Percentiles rank a stretch among this genome's conserved stretches.
Evolutionary conservation across 2,797 vertebrate genomes (phyloP).

Genomic region (Perodicticus potto): DNA sequence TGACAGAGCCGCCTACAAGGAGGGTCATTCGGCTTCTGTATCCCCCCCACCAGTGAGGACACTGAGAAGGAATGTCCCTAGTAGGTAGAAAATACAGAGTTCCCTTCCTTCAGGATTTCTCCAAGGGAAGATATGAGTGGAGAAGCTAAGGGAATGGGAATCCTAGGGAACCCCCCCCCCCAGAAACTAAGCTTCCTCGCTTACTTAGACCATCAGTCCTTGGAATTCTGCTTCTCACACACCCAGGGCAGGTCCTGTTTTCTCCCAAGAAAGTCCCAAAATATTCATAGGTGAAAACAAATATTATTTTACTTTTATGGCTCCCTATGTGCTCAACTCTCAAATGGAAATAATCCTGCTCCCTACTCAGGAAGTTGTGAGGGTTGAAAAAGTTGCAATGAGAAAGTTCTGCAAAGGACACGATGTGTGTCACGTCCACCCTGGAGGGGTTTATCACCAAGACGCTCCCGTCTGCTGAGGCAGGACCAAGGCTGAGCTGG

Average conservation of each 20-base stretch:
- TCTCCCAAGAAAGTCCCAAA: background rate
- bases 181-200: background rate
- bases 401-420: background rate
- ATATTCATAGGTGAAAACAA: background rate
- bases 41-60: background rate
- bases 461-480: background rate
- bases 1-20: slow-evolving; percentile 49
- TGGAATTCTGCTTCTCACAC: background rate
- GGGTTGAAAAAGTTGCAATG: background rate
- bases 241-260: background rate
- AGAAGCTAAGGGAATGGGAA: background rate
- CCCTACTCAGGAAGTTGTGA: background rate
- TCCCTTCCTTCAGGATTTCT: background rate
- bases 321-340: slow-evolving; percentile 3
- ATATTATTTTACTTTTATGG: background rate
- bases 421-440: rapidly evolving
- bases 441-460: rapidly evolving
- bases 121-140: background rate
- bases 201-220: background rate
- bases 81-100: background rate
- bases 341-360: background rate
- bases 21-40: background rate
- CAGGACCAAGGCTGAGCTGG: no score
- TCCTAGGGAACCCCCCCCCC: background rate
- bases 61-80: background rate